phyloP scores from a whole-genome alignment of 2,113 vertebrate genomes.

The Himantopus leucocephalus region DNA sequence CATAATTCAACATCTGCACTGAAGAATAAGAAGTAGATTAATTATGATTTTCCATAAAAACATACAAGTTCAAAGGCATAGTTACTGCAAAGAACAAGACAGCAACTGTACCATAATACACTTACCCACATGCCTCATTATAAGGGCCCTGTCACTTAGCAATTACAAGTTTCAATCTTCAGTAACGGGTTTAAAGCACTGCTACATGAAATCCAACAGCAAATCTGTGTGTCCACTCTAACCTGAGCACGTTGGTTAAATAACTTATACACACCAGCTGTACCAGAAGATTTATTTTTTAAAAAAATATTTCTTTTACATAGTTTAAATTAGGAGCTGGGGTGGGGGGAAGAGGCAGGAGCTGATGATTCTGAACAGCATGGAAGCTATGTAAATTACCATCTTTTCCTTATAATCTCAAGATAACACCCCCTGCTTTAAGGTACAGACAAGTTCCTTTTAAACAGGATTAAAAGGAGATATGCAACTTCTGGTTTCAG shows the following conservation, averaged over 20 bases:
- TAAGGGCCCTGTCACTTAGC: background rate
- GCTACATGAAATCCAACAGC: background rate
- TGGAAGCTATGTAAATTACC: background rate
- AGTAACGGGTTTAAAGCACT: background rate
- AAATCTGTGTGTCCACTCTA: background rate
- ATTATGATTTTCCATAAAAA: background rate
- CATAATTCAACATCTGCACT: background rate
- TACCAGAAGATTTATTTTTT: background rate
- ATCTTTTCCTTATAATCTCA: background rate
- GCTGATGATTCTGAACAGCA: background rate
- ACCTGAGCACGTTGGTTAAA: background rate
- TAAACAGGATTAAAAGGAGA: background rate
- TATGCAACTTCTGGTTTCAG: background rate
- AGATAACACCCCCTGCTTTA: background rate
- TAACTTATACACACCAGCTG: background rate
- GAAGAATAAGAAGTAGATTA: background rate
- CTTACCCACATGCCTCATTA: accelerated
- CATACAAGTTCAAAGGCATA: background rate
- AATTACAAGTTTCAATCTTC: background rate
- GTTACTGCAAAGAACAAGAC: background rate
- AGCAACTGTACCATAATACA: background rate
- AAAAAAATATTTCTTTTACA: background rate
- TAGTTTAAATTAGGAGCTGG: background rate
- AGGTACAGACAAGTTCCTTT: background rate
- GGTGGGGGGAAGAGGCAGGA: background rate